A percentile compares a stretch with the other conserved stretches of the same genome.
Evolutionary conservation across 1,140 invertebrate species (phyloP).

Genomic region (Drosophila orosa): DNA sequence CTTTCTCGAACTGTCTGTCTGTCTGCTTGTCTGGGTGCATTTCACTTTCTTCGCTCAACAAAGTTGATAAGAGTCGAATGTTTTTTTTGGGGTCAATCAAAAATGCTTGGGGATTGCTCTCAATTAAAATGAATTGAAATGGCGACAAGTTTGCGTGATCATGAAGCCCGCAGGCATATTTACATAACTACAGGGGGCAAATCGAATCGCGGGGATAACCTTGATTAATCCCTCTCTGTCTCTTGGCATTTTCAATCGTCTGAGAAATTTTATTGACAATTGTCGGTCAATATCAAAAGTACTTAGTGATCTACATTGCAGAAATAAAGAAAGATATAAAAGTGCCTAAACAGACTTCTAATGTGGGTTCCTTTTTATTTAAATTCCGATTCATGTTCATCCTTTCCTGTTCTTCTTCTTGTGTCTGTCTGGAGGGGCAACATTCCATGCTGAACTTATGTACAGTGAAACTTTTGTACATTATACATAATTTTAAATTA

Average conservation of each 20-base stretch:
- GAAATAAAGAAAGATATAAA: not conserved
- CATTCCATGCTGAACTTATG: constrained; percentile 9
- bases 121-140: constrained; percentile 56
- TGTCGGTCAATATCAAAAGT: constrained; percentile 62
- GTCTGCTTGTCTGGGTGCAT: constrained; percentile 23
- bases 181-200: constrained; percentile 32
- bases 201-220: constrained; percentile 39
- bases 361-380: not conserved
- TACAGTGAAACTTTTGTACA: constrained; percentile 24
- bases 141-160: constrained; percentile 36
- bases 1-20: not conserved
- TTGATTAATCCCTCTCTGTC: constrained; percentile 34
- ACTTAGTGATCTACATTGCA: not conserved
- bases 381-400: not conserved
- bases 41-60: constrained; percentile 43
- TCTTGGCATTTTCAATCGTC: constrained; percentile 6
- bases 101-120: constrained; percentile 33
- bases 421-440: constrained; percentile 17
- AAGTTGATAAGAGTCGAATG: constrained; percentile 27
- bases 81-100: constrained; percentile 39
- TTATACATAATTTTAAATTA: no score
- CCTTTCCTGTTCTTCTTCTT: constrained; percentile 23
- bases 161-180: constrained; percentile 21
- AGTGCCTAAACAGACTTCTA: not conserved
- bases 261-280: constrained; percentile 59